A percentile compares a stretch with the other conserved stretches of the same genome.
Evolutionary conservation across 2,113 vertebrate species (phyloP).

Genomic region (Laterallus jamaicensis): DNA sequence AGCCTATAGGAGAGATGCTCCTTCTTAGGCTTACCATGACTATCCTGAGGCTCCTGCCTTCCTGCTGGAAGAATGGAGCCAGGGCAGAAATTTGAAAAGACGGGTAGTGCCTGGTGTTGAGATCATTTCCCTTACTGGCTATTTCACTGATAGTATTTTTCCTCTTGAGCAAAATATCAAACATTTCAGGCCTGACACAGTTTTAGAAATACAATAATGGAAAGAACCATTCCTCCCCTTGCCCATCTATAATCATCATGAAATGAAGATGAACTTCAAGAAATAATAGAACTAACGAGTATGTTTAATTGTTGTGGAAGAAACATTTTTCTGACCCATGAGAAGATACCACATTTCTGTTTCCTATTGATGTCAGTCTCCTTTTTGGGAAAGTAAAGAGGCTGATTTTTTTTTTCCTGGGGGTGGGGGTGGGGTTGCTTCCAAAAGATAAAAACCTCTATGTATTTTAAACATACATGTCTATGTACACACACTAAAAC

Average conservation of each 20-base stretch:
- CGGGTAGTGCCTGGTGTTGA: not conserved
- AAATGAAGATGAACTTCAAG: not conserved
- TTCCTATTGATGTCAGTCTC: not conserved
- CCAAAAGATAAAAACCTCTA: not conserved
- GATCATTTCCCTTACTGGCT: constrained; percentile 28
- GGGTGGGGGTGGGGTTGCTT: not conserved
- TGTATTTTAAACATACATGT: not conserved
- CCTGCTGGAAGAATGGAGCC: not conserved
- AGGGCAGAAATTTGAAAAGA: not conserved
- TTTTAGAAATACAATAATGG: not conserved
- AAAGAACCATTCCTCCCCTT: not conserved
- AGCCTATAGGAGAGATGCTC: too few relatives aligned
- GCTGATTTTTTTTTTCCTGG: not conserved
- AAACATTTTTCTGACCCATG: not conserved
- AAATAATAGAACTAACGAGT: not conserved
- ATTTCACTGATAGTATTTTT: not conserved
- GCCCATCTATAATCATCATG: not conserved
- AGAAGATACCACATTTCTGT: not conserved
- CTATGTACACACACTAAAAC: not conserved
- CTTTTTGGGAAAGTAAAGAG: not conserved
- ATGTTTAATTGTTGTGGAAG: not conserved
- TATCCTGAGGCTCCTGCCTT: not conserved
- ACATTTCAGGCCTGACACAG: not conserved
- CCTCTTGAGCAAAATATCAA: not conserved
- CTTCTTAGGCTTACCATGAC: not conserved